These are phyloP conservation scores for Alethe castanea DNA, from an alignment of 2,113 vertebrate genomes.

Conservation along the genomic window DNA sequence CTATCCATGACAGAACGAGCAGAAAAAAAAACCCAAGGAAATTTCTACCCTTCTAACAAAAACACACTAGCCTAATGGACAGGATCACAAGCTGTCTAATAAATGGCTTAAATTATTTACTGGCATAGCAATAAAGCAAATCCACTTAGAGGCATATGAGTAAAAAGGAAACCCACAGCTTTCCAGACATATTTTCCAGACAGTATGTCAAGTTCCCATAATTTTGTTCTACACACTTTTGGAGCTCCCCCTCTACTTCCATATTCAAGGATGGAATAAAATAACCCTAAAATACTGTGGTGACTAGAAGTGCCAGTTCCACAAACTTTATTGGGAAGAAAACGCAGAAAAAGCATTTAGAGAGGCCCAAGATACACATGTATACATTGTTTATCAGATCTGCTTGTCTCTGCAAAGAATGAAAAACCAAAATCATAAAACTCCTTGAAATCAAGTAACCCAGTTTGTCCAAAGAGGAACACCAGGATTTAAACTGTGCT, in stretches of 20 bases:
- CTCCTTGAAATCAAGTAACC: not conserved
- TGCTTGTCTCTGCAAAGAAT: not conserved
- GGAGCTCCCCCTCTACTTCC: not conserved
- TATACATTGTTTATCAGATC: not conserved
- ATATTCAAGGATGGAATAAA: not conserved
- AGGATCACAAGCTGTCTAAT: not conserved
- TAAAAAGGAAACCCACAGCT: constrained; percentile 41
- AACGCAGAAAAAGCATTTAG: not conserved
- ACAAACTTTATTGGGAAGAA: not conserved
- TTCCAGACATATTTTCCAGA: constrained; percentile 42
- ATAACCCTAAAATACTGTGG: not conserved
- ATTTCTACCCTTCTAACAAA: not conserved
- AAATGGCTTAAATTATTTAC: constrained; percentile 44
- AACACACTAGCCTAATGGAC: not conserved
- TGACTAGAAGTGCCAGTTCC: not conserved
- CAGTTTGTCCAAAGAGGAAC: not conserved
- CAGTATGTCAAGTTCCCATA: constrained; percentile 23
- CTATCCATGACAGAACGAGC: not conserved
- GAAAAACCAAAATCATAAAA: not conserved
- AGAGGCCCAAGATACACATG: rapidly evolving
- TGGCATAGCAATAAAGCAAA: constrained; percentile 48
- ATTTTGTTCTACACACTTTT: not conserved
- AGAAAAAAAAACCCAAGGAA: not conserved
- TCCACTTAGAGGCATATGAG: not conserved
- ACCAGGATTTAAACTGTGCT: not conserved